Base-by-base conservation (phyloP, 1,140 invertebrate species). In the Aphis gossypii region DNA sequence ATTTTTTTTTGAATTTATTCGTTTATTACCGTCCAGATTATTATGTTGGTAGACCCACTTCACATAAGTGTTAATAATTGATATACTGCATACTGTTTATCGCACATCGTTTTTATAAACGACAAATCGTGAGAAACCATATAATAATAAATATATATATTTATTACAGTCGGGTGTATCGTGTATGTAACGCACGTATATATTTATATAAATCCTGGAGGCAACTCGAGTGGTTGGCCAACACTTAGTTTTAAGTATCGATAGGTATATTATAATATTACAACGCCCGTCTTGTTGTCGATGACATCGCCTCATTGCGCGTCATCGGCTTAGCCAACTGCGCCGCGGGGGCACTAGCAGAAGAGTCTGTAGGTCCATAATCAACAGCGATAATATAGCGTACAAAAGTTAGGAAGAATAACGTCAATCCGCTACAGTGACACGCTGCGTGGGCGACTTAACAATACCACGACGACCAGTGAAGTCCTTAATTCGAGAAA, bases 71-170 rank as follows among this genome's bases (percentile, higher is more conserved):
- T 76, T 76, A n/a, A 76, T 76, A 76, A 76, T 76, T 76, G 30
- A 76, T 76, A 76, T n/a, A 68, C 60, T 68, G 60, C 30, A 68
- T 30, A n/a, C 60, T 76, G n/a, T 76, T 76, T 76, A 76, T 76
- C 60, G 60, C 60, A 76, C 30, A 76, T n/a, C 30, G 14, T 35
- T n/a, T n/a, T n/a, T 68, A n/a, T n/a, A 14, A 76, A n/a, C 30
- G n/a, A 76, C 60, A 76, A 76, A 76, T 76, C 60, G 60, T 76
- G 60, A 76, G 30, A 76, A 76, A 76, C 30, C 14, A 35, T 76
- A 76, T 35, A 35, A 76, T 76, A 76, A 76, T 76, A n/a, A 68
- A 76, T 76, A n/a, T n/a, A n/a, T n/a, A n/a, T n/a, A 76, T 76
- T 76, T 76, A 76, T 76, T 76, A 76, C 60, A n/a, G 60, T 76